A percentile compares a stretch with the other conserved stretches of the same genome.
phyloP scores from a whole-genome alignment of 2,113 vertebrate genomes.

The Illadopsis cleaveri region DNA sequence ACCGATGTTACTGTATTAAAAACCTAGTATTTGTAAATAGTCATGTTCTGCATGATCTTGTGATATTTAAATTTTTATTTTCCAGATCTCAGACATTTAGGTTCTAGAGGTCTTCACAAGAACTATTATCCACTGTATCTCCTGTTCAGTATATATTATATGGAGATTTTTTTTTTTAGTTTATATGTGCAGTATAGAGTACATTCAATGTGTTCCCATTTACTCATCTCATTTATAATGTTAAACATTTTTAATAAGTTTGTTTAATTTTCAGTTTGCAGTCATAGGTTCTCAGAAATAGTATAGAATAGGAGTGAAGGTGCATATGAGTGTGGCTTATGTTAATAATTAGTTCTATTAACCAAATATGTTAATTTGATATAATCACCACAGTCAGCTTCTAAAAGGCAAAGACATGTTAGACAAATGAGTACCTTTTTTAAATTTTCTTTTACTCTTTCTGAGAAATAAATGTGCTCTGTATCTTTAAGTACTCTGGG shows the following conservation, averaged over 20 bases:
- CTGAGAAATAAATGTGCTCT: background rate
- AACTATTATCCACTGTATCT: background rate
- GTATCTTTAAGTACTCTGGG: background rate
- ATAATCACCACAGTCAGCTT: background rate
- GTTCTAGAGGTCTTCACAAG: background rate
- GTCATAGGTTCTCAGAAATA: background rate
- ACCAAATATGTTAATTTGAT: background rate
- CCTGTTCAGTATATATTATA: background rate
- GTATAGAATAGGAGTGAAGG: background rate
- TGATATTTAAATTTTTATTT: background rate
- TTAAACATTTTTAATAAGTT: background rate
- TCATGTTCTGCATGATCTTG: background rate
- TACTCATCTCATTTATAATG: background rate
- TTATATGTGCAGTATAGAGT: background rate
- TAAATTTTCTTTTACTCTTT: background rate
- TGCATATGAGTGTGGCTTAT: background rate
- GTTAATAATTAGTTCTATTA: background rate
- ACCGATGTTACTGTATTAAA: background rate
- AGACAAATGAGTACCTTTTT: background rate
- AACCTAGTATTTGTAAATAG: background rate
- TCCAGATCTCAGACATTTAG: background rate
- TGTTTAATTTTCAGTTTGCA: background rate
- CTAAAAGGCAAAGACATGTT: background rate
- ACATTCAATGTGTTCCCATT: background rate
- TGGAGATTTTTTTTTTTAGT: background rate